Conservation (phyloP, 2,797 vertebrate species). For the Ispidina lecontei region DNA sequence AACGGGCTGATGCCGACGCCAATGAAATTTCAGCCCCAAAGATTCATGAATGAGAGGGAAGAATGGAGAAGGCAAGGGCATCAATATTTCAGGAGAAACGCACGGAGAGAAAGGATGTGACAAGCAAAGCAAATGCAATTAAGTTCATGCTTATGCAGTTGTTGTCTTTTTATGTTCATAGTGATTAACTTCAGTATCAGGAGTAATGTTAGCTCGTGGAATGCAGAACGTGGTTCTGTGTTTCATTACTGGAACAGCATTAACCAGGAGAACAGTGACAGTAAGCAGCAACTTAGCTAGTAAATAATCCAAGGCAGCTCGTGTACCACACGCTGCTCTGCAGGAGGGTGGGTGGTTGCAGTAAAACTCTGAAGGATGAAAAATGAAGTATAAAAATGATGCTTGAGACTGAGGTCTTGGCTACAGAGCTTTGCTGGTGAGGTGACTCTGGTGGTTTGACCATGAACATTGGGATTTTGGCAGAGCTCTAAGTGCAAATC, state of each 20-base stretch:
- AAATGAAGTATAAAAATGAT: background rate
- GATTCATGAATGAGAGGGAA: background rate
- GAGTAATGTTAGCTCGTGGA: background rate
- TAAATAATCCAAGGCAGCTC: background rate
- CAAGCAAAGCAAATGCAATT: background rate
- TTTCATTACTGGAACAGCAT: background rate
- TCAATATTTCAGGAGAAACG: background rate
- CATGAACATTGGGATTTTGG: background rate
- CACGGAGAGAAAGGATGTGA: background rate
- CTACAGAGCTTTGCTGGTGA: background rate
- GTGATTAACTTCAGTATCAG: background rate
- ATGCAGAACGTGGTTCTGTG: background rate
- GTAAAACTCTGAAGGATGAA: background rate
- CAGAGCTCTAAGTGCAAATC: background rate
- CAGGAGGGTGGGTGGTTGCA: background rate
- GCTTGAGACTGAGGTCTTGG: background rate
- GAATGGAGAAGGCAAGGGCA: background rate
- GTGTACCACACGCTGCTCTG: background rate
- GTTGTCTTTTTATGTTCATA: background rate
- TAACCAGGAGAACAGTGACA: background rate
- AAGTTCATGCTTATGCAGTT: accelerated
- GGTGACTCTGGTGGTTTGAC: too few relatives aligned
- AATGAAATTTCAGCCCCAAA: background rate
- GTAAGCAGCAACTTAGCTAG: background rate
- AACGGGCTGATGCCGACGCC: background rate